Base-by-base conservation (phyloP, 2,113 vertebrate species). In the Aspiorhynchus laticeps region DNA sequence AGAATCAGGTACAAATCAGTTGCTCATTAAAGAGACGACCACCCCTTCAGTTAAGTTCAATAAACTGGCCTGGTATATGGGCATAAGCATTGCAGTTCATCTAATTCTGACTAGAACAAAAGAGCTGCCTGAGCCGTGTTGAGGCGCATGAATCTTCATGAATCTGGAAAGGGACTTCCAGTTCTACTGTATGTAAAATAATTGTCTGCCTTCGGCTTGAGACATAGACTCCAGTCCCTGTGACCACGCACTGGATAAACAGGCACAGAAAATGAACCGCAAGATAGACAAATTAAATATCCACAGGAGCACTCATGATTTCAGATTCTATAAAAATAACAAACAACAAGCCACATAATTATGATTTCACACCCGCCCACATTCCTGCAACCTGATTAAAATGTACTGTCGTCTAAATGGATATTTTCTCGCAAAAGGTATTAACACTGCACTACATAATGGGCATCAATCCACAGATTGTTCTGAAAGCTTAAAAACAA, bases 291-390 rank as follows among this genome's bases (percentile, higher is more conserved):
- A 41, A n/a, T 71, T 2, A 17, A 33, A 71, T 33, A 36, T 74
- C 21, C 48, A 82, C 80, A 61, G 67, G 75, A 71, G 63, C 71
- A 77, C 46, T 51, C 26, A 77, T 77, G 14, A 43, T 77, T 77
- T 77, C 43, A 1, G 24, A 77, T 33, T 79, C 51, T 79, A 79
- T 79, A 33, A 79, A 79, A 24, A 79, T 51, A 24, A 79, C 31
- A 36, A 79, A 77, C 74, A 28, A 43, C 26, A 15, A 77, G 75
- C 43, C 75, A 59, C 77, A 36, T 59, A 79, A 79, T 79, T 79
- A 79, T 79, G 48, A 86, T 77, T 87, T 36, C 51, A 51, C 76
- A 38, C 41, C 77, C 69, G 2, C 87, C 43, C 67, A 79, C 77
- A 24, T 56, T 31, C 77, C 77, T 79, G 77, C 15, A 31, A 56